These are phyloP conservation scores for Sphaeramia orbicularis DNA, from an alignment of 2,797 vertebrate genomes.

Conservation along the genomic window DNA sequence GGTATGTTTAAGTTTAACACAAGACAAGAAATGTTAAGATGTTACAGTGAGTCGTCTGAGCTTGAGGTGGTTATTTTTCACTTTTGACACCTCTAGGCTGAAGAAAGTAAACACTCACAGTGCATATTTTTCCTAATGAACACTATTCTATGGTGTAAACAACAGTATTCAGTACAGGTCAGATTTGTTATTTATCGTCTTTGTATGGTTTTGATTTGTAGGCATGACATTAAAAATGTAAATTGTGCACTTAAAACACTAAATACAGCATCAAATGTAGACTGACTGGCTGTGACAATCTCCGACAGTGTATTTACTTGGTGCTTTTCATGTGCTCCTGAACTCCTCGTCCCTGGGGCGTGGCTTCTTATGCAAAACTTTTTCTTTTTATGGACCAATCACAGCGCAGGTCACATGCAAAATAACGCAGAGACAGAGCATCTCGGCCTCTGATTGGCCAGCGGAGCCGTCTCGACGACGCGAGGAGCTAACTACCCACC, in stretches of 20 bases:
- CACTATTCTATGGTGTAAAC: too few relatives aligned
- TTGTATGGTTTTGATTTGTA: too few relatives aligned
- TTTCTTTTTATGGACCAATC: constrained; percentile 73
- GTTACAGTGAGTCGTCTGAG: background rate
- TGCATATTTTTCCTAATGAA: too few relatives aligned
- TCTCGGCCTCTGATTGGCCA: constrained; percentile 76
- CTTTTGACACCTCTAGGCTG: background rate
- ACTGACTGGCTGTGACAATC: background rate
- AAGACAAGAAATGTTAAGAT: background rate
- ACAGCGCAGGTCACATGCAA: constrained; percentile 76
- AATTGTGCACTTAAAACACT: too few relatives aligned
- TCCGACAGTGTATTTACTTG: constrained; percentile 26
- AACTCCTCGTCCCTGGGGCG: constrained; percentile 50
- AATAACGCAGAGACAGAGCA: constrained; percentile 69
- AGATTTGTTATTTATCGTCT: too few relatives aligned
- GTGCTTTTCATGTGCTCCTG: constrained; percentile 47
- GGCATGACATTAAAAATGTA: too few relatives aligned
- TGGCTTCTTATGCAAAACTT: constrained; percentile 72
- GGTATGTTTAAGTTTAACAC: background rate
- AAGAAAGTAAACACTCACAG: background rate
- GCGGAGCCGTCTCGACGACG: constrained; percentile 43
- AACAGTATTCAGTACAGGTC: too few relatives aligned
- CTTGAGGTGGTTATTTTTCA: background rate
- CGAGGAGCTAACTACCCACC: constrained; percentile 74
- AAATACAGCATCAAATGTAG: too few relatives aligned